phyloP scores from a whole-genome alignment of 2,113 vertebrate genomes.

The Sitta europaea region DNA sequence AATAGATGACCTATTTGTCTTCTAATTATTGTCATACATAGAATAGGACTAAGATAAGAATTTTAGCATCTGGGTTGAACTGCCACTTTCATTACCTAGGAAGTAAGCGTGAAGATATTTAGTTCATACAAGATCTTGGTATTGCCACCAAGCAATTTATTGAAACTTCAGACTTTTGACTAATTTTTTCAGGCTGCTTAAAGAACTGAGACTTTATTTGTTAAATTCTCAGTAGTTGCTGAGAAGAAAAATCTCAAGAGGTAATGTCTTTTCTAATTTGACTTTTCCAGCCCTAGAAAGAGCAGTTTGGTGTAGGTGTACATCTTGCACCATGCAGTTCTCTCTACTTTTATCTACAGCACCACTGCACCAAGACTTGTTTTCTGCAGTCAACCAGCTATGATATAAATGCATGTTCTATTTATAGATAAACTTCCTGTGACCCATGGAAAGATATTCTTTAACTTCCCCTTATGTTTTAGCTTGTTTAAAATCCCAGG shows the following conservation, averaged over 20 bases:
- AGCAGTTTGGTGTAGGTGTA: not conserved
- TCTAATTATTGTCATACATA: not conserved
- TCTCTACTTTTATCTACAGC: not conserved
- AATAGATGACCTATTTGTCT: not conserved
- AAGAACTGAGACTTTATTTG: not conserved
- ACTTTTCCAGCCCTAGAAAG: not conserved
- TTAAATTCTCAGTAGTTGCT: not conserved
- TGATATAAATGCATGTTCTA: not conserved
- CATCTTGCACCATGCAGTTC: not conserved
- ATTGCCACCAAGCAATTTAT: not conserved
- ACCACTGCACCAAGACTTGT: not conserved
- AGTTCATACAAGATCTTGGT: not conserved
- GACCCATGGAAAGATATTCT: not conserved
- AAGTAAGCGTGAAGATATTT: not conserved
- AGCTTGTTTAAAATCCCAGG: not conserved
- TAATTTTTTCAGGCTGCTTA: not conserved
- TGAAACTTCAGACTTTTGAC: not conserved
- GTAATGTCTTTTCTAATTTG: not conserved
- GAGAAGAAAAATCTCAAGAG: not conserved
- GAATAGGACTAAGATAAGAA: not conserved
- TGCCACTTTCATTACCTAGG: not conserved
- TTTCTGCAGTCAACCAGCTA: not conserved
- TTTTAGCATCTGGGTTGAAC: not conserved
- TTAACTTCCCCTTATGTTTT: not conserved
- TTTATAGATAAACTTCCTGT: constrained; percentile 33